Evolutionary conservation across 2,113 vertebrate genomes (phyloP).

Genomic region (Melanocharis versteri): DNA sequence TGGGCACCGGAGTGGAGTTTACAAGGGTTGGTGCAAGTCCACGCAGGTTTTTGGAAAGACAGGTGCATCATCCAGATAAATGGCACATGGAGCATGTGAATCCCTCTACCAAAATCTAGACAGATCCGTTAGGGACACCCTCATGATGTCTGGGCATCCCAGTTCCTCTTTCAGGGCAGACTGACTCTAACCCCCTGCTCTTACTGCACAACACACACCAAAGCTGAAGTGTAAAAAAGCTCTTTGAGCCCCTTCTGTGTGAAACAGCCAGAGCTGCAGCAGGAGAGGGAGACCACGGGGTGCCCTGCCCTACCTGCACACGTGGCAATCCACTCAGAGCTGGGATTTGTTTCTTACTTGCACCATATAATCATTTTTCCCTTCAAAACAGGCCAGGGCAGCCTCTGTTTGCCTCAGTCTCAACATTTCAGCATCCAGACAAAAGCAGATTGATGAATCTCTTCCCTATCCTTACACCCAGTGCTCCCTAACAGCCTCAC

Average conservation of each 20-base stretch:
- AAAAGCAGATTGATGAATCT: neutral
- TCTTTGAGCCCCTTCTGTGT: neutral
- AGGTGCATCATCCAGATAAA: rapidly evolving
- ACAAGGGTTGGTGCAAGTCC: neutral
- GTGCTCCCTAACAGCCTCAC: neutral
- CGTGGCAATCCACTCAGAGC: neutral
- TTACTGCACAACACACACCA: too few relatives aligned
- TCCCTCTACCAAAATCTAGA: too few relatives aligned
- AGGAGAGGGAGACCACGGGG: rapidly evolving
- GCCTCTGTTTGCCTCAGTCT: neutral
- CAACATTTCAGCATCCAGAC: neutral
- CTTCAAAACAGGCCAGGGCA: neutral
- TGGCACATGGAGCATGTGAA: rapidly evolving
- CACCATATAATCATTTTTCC: rapidly evolving
- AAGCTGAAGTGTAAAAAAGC: neutral
- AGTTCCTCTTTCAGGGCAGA: neutral
- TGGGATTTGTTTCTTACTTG: neutral
- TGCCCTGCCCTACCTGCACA: neutral
- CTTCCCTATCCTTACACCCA: neutral
- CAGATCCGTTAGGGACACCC: neutral
- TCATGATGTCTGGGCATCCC: neutral
- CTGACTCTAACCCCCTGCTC: too few relatives aligned
- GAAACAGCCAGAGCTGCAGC: neutral
- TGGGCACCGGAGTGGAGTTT: neutral
- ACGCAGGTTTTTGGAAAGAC: neutral